Percentiles rank a stretch among this genome's conserved stretches.
Evolutionary conservation across 2,797 vertebrate genomes (phyloP).

Genomic region (Oryzias sinensis): DNA sequence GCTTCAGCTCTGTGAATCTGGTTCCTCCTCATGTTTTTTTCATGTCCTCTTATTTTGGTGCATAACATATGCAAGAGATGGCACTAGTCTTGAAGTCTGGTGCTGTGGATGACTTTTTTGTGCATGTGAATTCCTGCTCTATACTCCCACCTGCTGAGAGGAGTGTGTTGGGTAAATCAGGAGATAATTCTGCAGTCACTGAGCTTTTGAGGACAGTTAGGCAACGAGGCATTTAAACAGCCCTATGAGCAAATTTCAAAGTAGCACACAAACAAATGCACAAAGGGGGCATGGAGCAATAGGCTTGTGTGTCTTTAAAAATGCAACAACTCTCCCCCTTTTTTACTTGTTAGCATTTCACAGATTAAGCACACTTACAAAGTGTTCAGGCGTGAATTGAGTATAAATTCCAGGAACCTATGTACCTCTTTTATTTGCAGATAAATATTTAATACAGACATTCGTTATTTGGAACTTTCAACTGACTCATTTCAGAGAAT

Average conservation of each 20-base stretch:
- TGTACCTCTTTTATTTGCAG: constrained; percentile 10
- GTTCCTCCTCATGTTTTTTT: constrained; percentile 65
- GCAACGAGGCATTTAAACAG: constrained; percentile 14
- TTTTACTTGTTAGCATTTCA: constrained; percentile 56
- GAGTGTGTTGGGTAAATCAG: constrained; percentile 21
- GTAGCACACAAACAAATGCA: constrained; percentile 48
- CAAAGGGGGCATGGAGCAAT: constrained; percentile 37
- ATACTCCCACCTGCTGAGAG: constrained; percentile 11
- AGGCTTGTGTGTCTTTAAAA: constrained; percentile 55
- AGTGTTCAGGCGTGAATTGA: constrained; percentile 38
- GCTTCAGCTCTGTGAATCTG: constrained; percentile 45
- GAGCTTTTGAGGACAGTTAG: constrained; percentile 8
- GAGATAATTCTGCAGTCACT: constrained; percentile 17
- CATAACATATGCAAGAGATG: constrained; percentile 59
- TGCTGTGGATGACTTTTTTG: constrained; percentile 37
- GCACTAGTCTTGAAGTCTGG: constrained; percentile 54
- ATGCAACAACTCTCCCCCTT: constrained; percentile 54
- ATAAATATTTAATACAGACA: constrained; percentile 34
- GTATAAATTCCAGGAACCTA: constrained; percentile 6
- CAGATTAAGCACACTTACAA: constrained; percentile 55
- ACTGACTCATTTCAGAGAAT: neutral
- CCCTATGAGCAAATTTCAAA: constrained; percentile 20
- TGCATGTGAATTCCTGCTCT: constrained; percentile 26
- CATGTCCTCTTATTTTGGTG: constrained; percentile 67
- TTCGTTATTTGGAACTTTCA: constrained; percentile 28